Conservation (phyloP, 1,140 invertebrate genomes). For the Mizuhopecten yessoensis region DNA sequence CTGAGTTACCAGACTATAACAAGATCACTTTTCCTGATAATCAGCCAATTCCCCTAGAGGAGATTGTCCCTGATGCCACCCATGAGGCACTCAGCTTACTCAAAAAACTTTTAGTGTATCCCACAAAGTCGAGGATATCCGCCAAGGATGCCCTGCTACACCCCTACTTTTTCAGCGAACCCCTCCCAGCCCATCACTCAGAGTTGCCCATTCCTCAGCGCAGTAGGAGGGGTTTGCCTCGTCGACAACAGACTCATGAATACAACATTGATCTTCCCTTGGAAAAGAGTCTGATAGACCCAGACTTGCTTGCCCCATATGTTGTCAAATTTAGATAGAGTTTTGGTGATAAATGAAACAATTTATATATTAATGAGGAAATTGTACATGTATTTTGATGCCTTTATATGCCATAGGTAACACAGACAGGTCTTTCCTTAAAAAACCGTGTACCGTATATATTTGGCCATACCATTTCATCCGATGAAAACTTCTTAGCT, state of each 20-base stretch:
- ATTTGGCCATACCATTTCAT: too few species aligned
- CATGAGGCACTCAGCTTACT: conserved; percentile 90
- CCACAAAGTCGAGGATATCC: conserved; percentile 90
- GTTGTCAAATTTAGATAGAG: conserved; percentile 72
- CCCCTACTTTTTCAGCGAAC: conserved; percentile 85
- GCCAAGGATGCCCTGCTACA: conserved; percentile 89
- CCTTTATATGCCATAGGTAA: too few species aligned
- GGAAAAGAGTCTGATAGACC: conserved; percentile 79
- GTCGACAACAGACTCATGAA: conserved; percentile 80
- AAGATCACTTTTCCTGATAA: conserved; percentile 96
- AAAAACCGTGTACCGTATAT: too few species aligned
- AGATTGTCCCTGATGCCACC: conserved; percentile 88
- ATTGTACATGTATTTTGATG: too few species aligned
- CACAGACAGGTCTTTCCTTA: too few species aligned
- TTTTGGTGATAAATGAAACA: too few species aligned
- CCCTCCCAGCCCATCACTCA: conserved; percentile 84
- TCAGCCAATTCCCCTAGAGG: conserved; percentile 88
- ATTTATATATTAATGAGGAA: too few species aligned
- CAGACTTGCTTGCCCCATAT: conserved; percentile 77
- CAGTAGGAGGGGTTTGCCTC: conserved; percentile 75
- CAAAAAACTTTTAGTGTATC: conserved; percentile 91
- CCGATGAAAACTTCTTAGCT: too few species aligned
- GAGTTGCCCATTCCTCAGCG: conserved; percentile 84
- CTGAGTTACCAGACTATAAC: conserved; percentile 96
- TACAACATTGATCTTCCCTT: conserved; percentile 81